Evolutionary conservation across 2,113 vertebrate genomes (phyloP).

Genomic region (Stigmatopora nigra): DNA sequence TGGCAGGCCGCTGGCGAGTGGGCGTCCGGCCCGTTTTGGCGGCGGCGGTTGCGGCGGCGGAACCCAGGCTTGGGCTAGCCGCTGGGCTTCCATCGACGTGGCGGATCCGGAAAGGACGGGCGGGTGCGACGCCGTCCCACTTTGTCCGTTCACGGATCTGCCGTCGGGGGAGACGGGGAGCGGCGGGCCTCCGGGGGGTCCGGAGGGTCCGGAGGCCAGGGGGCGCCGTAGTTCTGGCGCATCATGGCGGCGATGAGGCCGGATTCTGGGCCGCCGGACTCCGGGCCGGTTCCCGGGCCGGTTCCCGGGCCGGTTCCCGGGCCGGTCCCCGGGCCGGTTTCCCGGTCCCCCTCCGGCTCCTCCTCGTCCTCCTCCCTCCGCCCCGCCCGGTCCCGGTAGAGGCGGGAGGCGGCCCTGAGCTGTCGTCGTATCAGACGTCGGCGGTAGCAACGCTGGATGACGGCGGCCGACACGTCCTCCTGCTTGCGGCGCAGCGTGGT

Average conservation of each 20-base stretch:
- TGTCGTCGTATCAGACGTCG: constrained; percentile 84
- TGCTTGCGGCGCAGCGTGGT: constrained; percentile 91
- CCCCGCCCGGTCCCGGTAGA: constrained; percentile 71
- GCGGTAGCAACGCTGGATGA: constrained; percentile 89
- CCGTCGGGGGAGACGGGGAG: constrained; percentile 2
- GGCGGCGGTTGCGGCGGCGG: no score
- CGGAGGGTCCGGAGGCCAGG: constrained; percentile 50
- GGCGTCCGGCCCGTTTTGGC: no score
- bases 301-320: constrained; percentile 46
- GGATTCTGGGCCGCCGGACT: constrained; percentile 75
- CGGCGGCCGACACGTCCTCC: constrained; percentile 83
- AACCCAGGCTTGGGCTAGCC: no score
- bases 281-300: constrained; percentile 67
- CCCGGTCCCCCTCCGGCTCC: constrained; percentile 31
- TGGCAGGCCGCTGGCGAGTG: no score
- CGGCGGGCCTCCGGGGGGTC: constrained; percentile 41
- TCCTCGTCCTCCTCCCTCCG: constrained; percentile 48
- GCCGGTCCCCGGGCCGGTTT: constrained; percentile 76
- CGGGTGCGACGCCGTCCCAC: no score
- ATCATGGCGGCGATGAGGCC: constrained; percentile 89
- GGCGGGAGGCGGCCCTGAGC: constrained; percentile 85
- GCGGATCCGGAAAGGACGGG: no score
- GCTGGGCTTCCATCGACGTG: no score
- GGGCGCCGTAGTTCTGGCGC: constrained; percentile 81
- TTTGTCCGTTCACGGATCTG: no score